phyloP scores from a whole-genome alignment of 2,888 invertebrate species.

The Nemotelus pantherinus region DNA sequence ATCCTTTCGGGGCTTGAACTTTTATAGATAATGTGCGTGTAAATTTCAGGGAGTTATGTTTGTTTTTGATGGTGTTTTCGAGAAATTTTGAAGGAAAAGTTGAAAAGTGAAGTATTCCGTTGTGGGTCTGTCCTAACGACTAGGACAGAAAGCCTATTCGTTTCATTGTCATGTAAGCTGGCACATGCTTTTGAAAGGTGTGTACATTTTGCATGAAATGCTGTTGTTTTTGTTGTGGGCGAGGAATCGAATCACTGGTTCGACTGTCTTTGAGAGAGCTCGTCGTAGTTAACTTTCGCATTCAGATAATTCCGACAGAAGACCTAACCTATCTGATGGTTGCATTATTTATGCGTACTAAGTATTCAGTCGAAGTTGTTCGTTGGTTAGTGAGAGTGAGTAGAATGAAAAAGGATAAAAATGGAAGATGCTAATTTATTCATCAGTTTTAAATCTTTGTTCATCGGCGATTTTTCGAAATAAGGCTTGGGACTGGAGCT shows the following conservation, averaged over 20 bases:
- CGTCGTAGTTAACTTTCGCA: neutral
- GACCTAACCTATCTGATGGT: conserved; percentile 7
- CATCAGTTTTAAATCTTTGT: too few relatives aligned
- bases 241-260: too few relatives aligned
- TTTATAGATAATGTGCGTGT: conserved; percentile 34
- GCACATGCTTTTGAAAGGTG: conserved; percentile 31
- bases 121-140: neutral
- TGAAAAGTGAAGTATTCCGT: conserved; percentile 3
- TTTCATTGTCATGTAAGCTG: conserved; percentile 11
- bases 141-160: neutral
- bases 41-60: conserved; percentile 39
- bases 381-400: too few relatives aligned
- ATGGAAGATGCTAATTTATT: too few relatives aligned
- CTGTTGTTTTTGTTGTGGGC: too few relatives aligned
- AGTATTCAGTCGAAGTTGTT: neutral
- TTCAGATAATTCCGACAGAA: neutral
- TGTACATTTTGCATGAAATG: conserved; percentile 26
- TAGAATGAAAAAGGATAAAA: too few relatives aligned
- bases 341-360: conserved; percentile 10
- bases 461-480: too few relatives aligned
- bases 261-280: too few relatives aligned
- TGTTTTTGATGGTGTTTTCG: conserved; percentile 28
- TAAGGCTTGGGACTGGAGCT: too few relatives aligned
- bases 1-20: conserved; percentile 30
- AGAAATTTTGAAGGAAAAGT: conserved; percentile 17